Percentiles rank a stretch among this genome's conserved stretches.
These are phyloP conservation scores for Numida meleagris DNA, from an alignment of 2,113 vertebrate genomes.

Conservation along the genomic window DNA sequence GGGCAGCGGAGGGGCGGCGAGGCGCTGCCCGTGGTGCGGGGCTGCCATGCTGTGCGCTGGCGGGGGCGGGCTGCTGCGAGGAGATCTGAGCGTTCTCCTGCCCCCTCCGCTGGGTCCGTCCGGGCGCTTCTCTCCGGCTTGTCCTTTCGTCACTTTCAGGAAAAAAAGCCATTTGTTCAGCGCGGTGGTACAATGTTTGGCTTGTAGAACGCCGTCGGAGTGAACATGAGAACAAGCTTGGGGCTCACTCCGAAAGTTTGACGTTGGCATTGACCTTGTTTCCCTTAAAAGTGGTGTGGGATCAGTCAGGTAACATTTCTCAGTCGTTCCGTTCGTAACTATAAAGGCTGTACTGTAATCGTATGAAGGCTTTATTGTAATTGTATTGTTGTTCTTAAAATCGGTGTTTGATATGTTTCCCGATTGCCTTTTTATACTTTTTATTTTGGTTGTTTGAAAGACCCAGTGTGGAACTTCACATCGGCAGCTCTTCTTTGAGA, in stretches of 20 bases:
- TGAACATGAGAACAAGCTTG: conserved; percentile 51
- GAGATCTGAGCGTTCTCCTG: conserved; percentile 36
- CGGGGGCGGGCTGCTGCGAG: background rate
- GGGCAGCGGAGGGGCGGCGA: background rate
- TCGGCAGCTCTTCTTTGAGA: background rate
- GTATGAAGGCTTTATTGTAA: background rate
- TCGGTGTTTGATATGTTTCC: background rate
- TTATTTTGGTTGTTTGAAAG: background rate
- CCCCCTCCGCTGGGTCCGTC: conserved; percentile 2
- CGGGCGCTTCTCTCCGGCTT: conserved; percentile 39
- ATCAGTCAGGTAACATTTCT: conserved; percentile 20
- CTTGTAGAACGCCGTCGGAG: conserved; percentile 51
- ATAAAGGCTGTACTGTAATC: background rate
- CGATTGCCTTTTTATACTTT: background rate
- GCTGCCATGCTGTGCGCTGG: background rate
- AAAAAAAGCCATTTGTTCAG: conserved; percentile 35
- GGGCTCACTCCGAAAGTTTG: conserved; percentile 50
- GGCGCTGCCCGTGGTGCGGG: background rate
- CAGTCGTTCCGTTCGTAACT: background rate
- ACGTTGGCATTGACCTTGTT: conserved; percentile 46
- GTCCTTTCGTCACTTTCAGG: conserved; percentile 63
- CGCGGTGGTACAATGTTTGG: conserved; percentile 37
- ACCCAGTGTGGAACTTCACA: background rate
- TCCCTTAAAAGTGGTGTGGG: background rate
- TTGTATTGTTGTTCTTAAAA: background rate